Percentiles rank a stretch among this genome's conserved stretches.
phyloP scores from a whole-genome alignment of 2,888 invertebrate genomes.

The Beris morrisii region DNA sequence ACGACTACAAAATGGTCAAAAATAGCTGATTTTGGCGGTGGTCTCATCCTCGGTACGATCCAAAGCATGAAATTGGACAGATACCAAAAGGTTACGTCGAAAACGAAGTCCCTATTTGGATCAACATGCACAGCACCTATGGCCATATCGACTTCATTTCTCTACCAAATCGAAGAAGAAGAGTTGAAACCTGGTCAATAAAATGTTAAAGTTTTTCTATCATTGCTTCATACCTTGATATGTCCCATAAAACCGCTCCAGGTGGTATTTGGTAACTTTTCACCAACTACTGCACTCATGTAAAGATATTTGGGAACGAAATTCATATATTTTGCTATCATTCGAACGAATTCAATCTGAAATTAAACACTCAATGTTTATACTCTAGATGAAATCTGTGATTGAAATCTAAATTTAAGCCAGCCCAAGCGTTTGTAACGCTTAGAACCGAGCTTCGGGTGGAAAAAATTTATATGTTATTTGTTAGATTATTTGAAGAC shows the following conservation, averaged over 20 bases:
- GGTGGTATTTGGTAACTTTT: constrained; percentile 4
- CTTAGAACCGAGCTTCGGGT: too few relatives aligned
- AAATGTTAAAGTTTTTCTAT: too few relatives aligned
- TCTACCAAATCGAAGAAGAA: constrained; percentile 12
- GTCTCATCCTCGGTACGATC: constrained; percentile 24
- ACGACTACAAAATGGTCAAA: constrained; percentile 23
- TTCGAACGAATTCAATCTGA: constrained; percentile 35
- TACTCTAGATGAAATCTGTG: too few relatives aligned
- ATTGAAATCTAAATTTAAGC: too few relatives aligned
- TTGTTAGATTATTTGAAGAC: too few relatives aligned
- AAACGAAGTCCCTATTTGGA: constrained; percentile 9
- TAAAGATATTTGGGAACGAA: constrained; percentile 27
- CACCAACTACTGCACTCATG: constrained; percentile 21
- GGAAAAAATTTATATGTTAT: too few relatives aligned
- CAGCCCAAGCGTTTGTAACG: too few relatives aligned
- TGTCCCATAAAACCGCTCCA: constrained; percentile 37
- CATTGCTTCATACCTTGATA: constrained; percentile 23
- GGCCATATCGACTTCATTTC: constrained; percentile 34
- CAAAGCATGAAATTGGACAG: constrained; percentile 32
- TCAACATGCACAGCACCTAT: constrained; percentile 36
- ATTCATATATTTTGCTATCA: constrained; percentile 30
- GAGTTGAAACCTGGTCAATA: too few relatives aligned
- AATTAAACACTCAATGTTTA: neutral
- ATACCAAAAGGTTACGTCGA: constrained; percentile 34
- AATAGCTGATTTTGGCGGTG: constrained; percentile 17